phyloP scores from a whole-genome alignment of 2,888 invertebrate species.

The Dastarcus helophoroides region DNA sequence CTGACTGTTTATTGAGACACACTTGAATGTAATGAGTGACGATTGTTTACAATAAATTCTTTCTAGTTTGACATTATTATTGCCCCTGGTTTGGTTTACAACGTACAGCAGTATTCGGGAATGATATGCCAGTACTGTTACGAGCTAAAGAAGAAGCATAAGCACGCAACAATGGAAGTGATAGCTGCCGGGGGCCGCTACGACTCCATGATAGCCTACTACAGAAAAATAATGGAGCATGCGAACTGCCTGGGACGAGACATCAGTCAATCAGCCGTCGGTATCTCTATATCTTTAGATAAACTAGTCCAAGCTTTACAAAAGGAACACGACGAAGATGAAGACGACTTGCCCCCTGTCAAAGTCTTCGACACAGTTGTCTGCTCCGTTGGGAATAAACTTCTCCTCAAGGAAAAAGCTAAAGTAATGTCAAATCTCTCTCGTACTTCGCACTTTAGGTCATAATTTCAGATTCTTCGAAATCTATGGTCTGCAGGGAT shows the following conservation, averaged over 20 bases:
- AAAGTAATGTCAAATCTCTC: slow-evolving; percentile 24
- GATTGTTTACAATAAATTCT: background rate
- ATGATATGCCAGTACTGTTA: slow-evolving; percentile 56
- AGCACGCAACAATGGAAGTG: slow-evolving; percentile 49
- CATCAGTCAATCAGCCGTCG: slow-evolving; percentile 52
- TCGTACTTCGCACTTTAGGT: background rate
- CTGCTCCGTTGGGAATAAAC: slow-evolving; percentile 49
- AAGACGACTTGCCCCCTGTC: slow-evolving; percentile 25
- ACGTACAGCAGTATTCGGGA: slow-evolving; percentile 53
- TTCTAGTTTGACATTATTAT: slow-evolving; percentile 50
- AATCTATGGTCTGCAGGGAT: slow-evolving; percentile 65
- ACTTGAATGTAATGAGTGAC: slow-evolving; percentile 1
- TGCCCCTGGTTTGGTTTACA: slow-evolving; percentile 48
- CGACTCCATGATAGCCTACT: slow-evolving; percentile 65
- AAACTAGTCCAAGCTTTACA: slow-evolving; percentile 55
- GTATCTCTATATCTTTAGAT: slow-evolving; percentile 78
- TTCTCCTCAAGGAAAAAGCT: slow-evolving; percentile 45
- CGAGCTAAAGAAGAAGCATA: slow-evolving; percentile 44
- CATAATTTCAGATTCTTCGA: slow-evolving; percentile 36
- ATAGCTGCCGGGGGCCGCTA: slow-evolving; percentile 87
- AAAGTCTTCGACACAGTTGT: slow-evolving; percentile 51
- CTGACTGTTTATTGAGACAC: too few relatives aligned
- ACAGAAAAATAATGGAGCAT: slow-evolving; percentile 42
- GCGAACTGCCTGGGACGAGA: slow-evolving; percentile 23
- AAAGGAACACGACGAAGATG: slow-evolving; percentile 41